Evolutionary conservation across 2,113 vertebrate genomes (phyloP), one percentile per base, ranked within the genome.

Genomic region (Myiozetetes cayanensis): DNA sequence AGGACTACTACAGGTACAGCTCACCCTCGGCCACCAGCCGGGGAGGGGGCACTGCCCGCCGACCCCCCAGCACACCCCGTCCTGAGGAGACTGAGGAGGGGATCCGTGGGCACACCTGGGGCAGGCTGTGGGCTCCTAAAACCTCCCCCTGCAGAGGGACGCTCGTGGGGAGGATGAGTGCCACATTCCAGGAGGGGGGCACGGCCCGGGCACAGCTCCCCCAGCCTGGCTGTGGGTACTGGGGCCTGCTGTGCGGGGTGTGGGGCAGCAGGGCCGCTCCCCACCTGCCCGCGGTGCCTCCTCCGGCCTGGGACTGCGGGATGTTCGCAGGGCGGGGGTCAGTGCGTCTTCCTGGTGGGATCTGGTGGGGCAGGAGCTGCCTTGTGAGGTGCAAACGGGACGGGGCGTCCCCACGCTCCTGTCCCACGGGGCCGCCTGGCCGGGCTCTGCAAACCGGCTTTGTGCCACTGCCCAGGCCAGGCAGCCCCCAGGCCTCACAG

Each of bases 1-100:
- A 99, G 93, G 99, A 99, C 94, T 99, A 99, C 97, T 99, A 99
- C 98, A 99, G 99, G 99, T 99, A 98, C 91, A 58, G 91, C 84
- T 58, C 37, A 58, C 35, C 35, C 92, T 20, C 73, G 31, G 35
- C 67, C 71, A 8, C 30, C 75, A 9, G 66, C 61, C 58, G 1
- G 62, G 81, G 23, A 3, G 15, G 70, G 62, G 72, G 23, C 21
- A 9, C 39, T 13, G n/a, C 44, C 23, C 25, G 13, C 21, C 2
- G 17, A 31, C 16, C 47, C 71, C 13, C 74, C 1, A 53, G 39
- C 58, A 13, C 10, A 18, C 3, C 56, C 49, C 19, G 5, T 31
- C 46, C 87, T 2, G 30, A 4, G 10, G 20, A 10, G 22, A 2
- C n/a, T 18, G 58, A 20, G 20, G 74, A 41, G 47, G 63, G 73